Percentiles rank a stretch among this genome's conserved stretches.
These are phyloP conservation scores for Anguilla obscura DNA, from an alignment of 2,797 vertebrate species.

Conservation along the genomic window DNA sequence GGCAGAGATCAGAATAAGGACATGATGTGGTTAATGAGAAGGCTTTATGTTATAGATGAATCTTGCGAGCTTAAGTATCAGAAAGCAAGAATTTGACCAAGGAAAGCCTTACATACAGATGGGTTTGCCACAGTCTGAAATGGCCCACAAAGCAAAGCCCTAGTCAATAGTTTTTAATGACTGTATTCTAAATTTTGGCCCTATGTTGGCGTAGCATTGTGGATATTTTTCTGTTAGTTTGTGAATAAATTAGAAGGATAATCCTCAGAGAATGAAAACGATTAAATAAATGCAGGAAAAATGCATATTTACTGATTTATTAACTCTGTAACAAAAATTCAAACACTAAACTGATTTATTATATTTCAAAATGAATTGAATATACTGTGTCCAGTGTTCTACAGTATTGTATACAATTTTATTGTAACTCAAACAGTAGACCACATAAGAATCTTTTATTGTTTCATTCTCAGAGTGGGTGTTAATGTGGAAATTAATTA, in stretches of 20 bases:
- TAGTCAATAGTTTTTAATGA: neutral
- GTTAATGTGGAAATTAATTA: neutral
- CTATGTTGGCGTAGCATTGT: constrained; percentile 1
- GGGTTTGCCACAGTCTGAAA: neutral
- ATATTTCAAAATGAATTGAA: constrained; percentile 21
- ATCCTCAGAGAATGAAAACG: neutral
- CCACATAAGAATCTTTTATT: neutral
- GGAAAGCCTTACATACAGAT: neutral
- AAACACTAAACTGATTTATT: constrained; percentile 14
- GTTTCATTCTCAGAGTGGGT: neutral
- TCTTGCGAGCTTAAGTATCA: neutral
- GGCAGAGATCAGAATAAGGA: neutral
- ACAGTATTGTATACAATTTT: neutral
- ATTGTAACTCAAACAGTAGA: neutral
- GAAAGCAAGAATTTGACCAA: neutral
- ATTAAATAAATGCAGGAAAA: constrained; percentile 13
- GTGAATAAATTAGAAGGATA: neutral
- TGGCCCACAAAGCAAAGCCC: neutral
- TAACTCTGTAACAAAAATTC: constrained; percentile 20
- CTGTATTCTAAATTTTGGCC: neutral
- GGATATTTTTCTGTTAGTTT: neutral
- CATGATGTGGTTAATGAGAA: neutral
- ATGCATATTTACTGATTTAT: constrained; percentile 14
- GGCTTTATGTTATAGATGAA: neutral
- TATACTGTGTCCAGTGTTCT: neutral